Conservation (phyloP, 37 sponge, comb jelly and placozoan species). For the Eunapius fragilis region DNA sequence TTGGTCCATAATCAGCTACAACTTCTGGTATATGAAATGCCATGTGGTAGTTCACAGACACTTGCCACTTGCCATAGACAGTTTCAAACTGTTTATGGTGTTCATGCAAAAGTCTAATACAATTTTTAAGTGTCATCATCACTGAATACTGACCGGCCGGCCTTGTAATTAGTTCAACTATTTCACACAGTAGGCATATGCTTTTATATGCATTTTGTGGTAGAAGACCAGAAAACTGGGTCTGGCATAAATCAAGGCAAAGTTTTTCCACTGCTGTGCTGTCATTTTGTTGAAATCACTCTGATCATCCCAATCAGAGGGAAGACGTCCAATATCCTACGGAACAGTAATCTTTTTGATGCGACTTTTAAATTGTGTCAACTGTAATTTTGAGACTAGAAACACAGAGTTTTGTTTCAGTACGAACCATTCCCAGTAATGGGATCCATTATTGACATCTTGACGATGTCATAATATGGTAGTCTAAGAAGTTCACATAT, state of each 20-base stretch:
- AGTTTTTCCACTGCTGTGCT: constrained; percentile 15
- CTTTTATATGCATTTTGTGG: constrained; percentile 18
- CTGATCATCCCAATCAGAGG: background rate
- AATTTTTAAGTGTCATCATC: constrained; percentile 3
- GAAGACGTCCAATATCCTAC: constrained; percentile 17
- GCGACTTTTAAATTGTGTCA: background rate
- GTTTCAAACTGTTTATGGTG: background rate
- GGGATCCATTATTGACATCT: background rate
- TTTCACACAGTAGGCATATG: background rate
- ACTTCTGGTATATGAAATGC: constrained; percentile 22
- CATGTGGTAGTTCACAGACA: constrained; percentile 22
- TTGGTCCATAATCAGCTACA: constrained; percentile 9
- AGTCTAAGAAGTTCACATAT: background rate
- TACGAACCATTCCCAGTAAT: background rate
- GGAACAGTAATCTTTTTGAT: constrained; percentile 7
- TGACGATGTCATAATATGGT: background rate
- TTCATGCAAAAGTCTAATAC: background rate
- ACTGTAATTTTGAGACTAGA: background rate
- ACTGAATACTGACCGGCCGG: constrained; percentile 13
- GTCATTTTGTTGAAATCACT: background rate
- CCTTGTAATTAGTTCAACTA: background rate
- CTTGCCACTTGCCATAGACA: constrained; percentile 6
- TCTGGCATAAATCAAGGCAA: constrained; percentile 17
- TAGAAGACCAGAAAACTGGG: constrained; percentile 2
- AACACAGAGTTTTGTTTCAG: background rate